A percentile compares a stretch with the other conserved stretches of the same genome.
Conservation (phyloP, 1,140 invertebrate genomes). For the Acromyrmex charruanus region DNA sequence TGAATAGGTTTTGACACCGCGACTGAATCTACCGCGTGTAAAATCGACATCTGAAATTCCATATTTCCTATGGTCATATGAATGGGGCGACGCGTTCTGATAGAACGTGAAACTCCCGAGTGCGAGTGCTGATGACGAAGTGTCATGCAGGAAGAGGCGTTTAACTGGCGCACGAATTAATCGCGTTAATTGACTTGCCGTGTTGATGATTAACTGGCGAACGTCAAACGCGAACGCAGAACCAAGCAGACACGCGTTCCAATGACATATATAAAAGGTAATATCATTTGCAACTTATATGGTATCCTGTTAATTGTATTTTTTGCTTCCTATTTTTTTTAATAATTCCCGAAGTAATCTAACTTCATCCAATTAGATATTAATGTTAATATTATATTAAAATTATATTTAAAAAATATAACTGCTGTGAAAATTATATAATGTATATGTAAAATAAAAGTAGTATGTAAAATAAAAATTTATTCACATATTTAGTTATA, state of each 20-base stretch:
- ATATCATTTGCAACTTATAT: neutral
- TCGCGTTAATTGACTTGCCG: constrained; percentile 54
- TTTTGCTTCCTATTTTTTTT: neutral
- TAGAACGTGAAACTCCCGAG: neutral
- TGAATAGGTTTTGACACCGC: constrained; percentile 54
- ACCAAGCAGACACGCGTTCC: neutral
- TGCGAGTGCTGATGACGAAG: constrained; percentile 20
- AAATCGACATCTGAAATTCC: constrained; percentile 60
- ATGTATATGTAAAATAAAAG: neutral
- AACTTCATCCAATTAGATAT: neutral
- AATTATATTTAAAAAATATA: neutral
- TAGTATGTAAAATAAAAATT: neutral
- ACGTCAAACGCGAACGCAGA: neutral
- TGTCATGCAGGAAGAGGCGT: constrained; percentile 26
- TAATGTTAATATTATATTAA: neutral
- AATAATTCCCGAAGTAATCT: neutral
- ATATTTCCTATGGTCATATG: constrained; percentile 24
- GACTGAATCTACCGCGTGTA: constrained; percentile 48
- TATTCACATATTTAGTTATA: too few species aligned
- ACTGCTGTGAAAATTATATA: neutral
- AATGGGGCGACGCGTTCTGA: constrained; percentile 14
- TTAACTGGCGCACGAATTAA: constrained; percentile 47
- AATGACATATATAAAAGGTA: neutral
- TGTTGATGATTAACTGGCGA: constrained; percentile 34
- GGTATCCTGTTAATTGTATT: neutral